These are phyloP conservation scores for Apeltes quadracus DNA, from an alignment of 2,113 vertebrate genomes.

Conservation along the genomic window DNA sequence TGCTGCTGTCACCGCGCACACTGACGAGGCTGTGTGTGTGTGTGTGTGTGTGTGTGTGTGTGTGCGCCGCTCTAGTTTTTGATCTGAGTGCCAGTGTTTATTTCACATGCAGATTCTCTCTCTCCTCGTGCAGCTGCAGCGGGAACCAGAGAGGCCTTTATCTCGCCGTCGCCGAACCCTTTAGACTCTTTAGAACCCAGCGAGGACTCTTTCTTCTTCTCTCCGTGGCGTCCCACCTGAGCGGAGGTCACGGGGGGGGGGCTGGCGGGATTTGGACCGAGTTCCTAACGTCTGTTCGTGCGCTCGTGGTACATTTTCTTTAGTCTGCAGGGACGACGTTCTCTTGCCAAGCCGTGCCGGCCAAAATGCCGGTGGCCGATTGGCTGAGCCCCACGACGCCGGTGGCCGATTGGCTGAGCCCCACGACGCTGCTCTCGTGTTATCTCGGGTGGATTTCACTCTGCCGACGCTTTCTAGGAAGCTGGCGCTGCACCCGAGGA, in stretches of 20 bases:
- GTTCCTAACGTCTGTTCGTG: neutral
- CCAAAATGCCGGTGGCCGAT: constrained; percentile 2
- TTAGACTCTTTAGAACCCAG: constrained; percentile 2
- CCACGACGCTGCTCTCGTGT: neutral
- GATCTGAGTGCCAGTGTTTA: constrained; percentile 59
- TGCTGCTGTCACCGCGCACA: constrained; percentile 48
- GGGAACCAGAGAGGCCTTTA: constrained; percentile 16
- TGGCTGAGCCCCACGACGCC: too few species aligned
- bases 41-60: constrained; percentile 6
- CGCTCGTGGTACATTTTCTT: neutral
- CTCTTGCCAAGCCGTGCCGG: constrained; percentile 3
- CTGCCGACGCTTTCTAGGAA: constrained; percentile 21
- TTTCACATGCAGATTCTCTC: constrained; percentile 64
- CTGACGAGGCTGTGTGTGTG: constrained; percentile 2
- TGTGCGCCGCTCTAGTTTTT: constrained; percentile 38
- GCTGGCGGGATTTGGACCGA: too few species aligned
- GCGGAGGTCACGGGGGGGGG: neutral
- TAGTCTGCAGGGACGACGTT: constrained; percentile 4
- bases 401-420: neutral
- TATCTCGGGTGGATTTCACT: constrained; percentile 32
- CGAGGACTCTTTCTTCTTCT: neutral
- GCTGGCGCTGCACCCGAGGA: constrained; percentile 15
- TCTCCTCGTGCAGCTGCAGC: constrained; percentile 53
- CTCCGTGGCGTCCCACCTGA: neutral
- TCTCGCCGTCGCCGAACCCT: constrained; percentile 27